These are phyloP conservation scores for Homarus gammarus DNA, from an alignment of 2,888 invertebrate species.

Conservation along the genomic window DNA sequence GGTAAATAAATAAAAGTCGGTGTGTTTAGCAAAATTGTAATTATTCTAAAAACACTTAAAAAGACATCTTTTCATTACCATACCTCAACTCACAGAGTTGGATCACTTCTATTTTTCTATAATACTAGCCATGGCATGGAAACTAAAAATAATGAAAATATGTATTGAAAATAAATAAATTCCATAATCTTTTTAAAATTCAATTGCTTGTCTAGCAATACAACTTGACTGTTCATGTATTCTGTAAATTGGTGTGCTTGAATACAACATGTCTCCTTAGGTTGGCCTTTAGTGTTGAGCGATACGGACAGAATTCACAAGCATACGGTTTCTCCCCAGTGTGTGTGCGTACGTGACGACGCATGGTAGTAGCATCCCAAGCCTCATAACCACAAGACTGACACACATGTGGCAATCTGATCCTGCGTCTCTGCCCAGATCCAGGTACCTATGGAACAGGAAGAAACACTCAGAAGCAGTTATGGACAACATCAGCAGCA, in stretches of 20 bases:
- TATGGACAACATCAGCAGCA: background rate
- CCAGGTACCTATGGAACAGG: constrained; percentile 35
- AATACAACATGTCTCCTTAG: constrained; percentile 42
- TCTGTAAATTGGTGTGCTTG: constrained; percentile 17
- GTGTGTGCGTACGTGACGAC: constrained; percentile 59
- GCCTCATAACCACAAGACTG: constrained; percentile 29
- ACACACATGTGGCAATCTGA: constrained; percentile 23
- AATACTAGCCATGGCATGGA: background rate
- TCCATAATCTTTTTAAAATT: background rate
- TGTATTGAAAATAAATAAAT: background rate
- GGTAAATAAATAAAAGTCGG: constrained; percentile 22
- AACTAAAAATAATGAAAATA: background rate
- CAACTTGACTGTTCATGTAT: too few species aligned
- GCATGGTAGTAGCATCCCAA: constrained; percentile 35
- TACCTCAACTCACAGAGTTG: background rate
- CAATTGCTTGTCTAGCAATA: background rate
- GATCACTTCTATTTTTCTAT: background rate
- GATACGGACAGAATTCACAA: constrained; percentile 55
- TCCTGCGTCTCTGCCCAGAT: constrained; percentile 20
- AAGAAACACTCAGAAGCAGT: constrained; percentile 9
- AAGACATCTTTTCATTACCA: constrained; percentile 9
- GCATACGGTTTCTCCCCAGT: constrained; percentile 68
- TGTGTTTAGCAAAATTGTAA: constrained; percentile 32
- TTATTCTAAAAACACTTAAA: constrained; percentile 44
- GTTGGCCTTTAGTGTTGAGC: constrained; percentile 55